phyloP scores from a whole-genome alignment of 2,888 invertebrate genomes.

The Ophion slaviceki region DNA sequence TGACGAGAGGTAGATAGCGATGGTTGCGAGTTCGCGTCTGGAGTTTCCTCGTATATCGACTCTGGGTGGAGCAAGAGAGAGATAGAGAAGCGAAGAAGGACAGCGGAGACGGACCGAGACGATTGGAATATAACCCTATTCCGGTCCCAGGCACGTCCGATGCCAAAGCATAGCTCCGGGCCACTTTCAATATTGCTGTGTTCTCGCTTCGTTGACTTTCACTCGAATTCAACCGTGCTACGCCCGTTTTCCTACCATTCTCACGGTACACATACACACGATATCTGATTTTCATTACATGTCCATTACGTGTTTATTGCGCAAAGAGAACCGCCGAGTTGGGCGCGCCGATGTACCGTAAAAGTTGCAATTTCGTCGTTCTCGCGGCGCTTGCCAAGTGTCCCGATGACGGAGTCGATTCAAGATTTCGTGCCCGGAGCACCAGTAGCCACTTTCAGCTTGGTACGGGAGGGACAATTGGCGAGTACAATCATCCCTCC shows the following conservation, averaged over 20 bases:
- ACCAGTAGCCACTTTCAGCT: background rate
- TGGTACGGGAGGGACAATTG: conserved; percentile 36
- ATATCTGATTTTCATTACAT: conserved; percentile 51
- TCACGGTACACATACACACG: conserved; percentile 16
- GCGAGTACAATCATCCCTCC: conserved; percentile 24
- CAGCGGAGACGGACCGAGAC: background rate
- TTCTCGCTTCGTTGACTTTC: conserved; percentile 57
- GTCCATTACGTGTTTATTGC: conserved; percentile 23
- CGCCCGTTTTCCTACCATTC: conserved; percentile 5
- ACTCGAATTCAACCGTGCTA: conserved; percentile 40
- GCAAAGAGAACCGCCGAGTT: background rate
- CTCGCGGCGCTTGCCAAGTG: background rate
- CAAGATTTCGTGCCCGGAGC: background rate
- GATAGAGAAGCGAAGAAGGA: background rate
- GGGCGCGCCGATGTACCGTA: background rate
- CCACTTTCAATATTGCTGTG: conserved; percentile 63
- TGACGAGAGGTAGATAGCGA: conserved; percentile 64
- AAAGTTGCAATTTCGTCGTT: background rate
- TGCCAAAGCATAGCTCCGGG: conserved; percentile 62
- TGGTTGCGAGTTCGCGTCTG: conserved; percentile 33
- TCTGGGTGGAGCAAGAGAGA: conserved; percentile 10
- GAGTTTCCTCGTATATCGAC: conserved; percentile 51
- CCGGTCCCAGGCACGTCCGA: conserved; percentile 52
- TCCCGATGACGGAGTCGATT: background rate
- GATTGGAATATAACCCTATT: conserved; percentile 56